Conservation (phyloP, 2,113 vertebrate genomes). For the Saccopteryx leptura region DNA sequence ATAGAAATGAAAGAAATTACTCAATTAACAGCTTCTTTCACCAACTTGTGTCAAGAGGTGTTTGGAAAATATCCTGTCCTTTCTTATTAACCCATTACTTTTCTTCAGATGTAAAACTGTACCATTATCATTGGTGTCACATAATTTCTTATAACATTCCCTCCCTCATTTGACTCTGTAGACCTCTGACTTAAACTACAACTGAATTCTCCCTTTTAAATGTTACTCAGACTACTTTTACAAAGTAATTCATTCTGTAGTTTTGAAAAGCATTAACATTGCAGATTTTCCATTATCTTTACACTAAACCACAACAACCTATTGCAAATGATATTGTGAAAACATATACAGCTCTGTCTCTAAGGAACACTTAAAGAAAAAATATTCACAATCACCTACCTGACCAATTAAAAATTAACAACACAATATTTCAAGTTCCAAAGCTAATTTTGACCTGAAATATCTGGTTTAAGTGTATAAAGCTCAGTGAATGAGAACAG, state of each 20-base stretch:
- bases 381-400: not conserved
- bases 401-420: not conserved
- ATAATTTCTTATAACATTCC: not conserved
- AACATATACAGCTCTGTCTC: not conserved
- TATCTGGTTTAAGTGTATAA: not conserved
- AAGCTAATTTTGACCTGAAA: constrained; percentile 23
- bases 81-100: not conserved
- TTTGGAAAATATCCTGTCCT: not conserved
- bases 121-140: not conserved
- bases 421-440: constrained; percentile 16
- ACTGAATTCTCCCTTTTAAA: not conserved
- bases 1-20: constrained; percentile 20
- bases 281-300: not conserved
- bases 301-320: not conserved
- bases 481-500: not conserved
- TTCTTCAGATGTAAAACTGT: not conserved
- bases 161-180: not conserved
- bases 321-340: not conserved
- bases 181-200: not conserved
- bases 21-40: not conserved
- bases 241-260: not conserved
- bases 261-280: constrained; percentile 24
- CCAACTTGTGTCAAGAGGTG: not conserved
- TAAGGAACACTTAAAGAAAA: not conserved
- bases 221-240: not conserved